Base-by-base conservation (phyloP, 2,797 vertebrate species). In the Stomatorhinus walkeri region DNA sequence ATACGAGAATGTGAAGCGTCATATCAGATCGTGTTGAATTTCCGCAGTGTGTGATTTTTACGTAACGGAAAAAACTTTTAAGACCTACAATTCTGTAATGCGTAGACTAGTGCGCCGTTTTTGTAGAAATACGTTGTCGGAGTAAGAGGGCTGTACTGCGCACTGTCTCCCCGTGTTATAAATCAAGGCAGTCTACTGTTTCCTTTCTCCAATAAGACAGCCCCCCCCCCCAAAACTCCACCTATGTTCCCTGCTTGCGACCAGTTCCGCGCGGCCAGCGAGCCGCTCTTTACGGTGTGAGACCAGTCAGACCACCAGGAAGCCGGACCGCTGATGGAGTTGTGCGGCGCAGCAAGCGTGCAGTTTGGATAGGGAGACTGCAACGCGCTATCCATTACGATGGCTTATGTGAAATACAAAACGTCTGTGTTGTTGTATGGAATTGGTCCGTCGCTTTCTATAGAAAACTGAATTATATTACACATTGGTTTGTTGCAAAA, bases 251-350 rank as follows among this genome's bases (percentile, higher is more conserved):
- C 89, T 90, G 90, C 92, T 90, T 89, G 92, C 94, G 95, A 94
- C 95, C 94, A 94, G 92, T 93, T 94, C 51, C 22, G 43, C 24
- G 40, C 22, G 79, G 56, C 36, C n/a, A 19, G 79, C 54, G n/a
- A 24, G 19, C 79, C 22, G 56, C 24, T 49, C 48, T 48, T 84
- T 84, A 9, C 40, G 43, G 8, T 4, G 81, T 84, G 81, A 22
- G 81, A 96, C 95, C 95, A 96, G 81, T 84, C 46, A 48, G 81
- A 96, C 95, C 95, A 96, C 95, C 95, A 96, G 95, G 95, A 92
- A 93, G 94, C 95, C 36, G 72, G 72, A 43, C 16, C 36, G 19
- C 19, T 46, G 72, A 46, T 79, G 32, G 72, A 46, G 36, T 36
- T 43, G 32, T 43, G 28, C 32, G 14, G 72, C 14, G 14, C 72